A percentile compares a stretch with the other conserved stretches of the same genome.
Conservation (phyloP, 2,113 vertebrate genomes). For the Spilogale gracilis region DNA sequence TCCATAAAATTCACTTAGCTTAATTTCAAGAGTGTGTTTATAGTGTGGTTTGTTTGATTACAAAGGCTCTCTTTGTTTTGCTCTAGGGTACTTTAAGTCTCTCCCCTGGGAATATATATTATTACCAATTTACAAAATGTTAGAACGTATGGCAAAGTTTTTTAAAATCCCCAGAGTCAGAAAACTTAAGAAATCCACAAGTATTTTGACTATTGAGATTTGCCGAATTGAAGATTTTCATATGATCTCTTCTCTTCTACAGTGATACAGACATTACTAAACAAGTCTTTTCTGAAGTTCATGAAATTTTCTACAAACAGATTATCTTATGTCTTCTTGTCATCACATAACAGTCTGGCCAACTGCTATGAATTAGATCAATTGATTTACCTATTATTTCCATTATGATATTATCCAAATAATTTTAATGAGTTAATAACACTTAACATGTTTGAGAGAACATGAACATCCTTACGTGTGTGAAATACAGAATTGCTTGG, state of each 20-base stretch:
- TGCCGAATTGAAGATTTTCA: constrained; percentile 24
- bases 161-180: not conserved
- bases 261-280: not conserved
- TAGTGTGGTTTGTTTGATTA: constrained; percentile 43
- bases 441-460: not conserved
- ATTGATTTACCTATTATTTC: constrained; percentile 39
- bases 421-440: constrained; percentile 1
- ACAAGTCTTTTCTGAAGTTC: constrained; percentile 19
- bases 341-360: not conserved
- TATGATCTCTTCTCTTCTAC: constrained; percentile 26
- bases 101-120: constrained; percentile 57
- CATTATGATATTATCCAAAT: not conserved
- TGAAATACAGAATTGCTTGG: constrained; percentile 3
- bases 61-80: constrained; percentile 59
- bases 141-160: constrained; percentile 43
- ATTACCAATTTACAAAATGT: not conserved
- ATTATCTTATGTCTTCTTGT: not conserved
- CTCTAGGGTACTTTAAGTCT: constrained; percentile 35
- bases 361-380: not conserved
- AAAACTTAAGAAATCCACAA: constrained; percentile 9
- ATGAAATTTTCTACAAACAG: constrained; percentile 34
- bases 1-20: constrained; percentile 59
- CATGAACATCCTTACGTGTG: not conserved
- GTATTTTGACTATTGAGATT: constrained; percentile 38
- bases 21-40: constrained; percentile 53